A percentile compares a stretch with the other conserved stretches of the same genome.
Evolutionary conservation across 2,797 vertebrate genomes (phyloP).

Genomic region (Rhodeus uyekii): DNA sequence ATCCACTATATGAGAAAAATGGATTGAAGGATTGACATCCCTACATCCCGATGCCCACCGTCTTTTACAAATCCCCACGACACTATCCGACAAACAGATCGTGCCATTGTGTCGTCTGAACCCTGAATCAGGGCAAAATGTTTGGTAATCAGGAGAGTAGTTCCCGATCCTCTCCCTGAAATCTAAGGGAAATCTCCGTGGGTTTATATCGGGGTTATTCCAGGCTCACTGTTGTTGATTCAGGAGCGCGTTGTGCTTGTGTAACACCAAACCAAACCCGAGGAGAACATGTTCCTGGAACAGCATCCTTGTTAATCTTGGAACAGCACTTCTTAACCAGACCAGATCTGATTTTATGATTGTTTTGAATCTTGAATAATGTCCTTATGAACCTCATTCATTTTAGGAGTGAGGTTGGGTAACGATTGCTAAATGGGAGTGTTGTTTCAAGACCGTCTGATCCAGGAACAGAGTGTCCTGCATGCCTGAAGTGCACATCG

Average conservation of each 20-base stretch:
- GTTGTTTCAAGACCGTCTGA: not conserved
- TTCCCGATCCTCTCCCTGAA: not conserved
- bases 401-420: not conserved
- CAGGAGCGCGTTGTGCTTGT: not conserved
- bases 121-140: not conserved
- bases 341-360: not conserved
- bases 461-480: not conserved
- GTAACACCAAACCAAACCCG: not conserved
- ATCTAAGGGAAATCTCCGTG: not conserved
- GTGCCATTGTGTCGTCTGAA: too few species aligned
- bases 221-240: not conserved
- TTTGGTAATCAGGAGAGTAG: not conserved
- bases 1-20: too few species aligned
- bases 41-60: too few species aligned
- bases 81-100: too few species aligned
- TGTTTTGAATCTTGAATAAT: not conserved
- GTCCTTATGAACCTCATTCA: not conserved
- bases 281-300: conserved; percentile 2
- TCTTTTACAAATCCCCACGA: too few species aligned
- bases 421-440: not conserved
- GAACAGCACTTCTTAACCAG: not conserved
- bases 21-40: too few species aligned
- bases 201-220: not conserved
- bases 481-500: not conserved
- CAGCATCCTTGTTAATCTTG: not conserved